phyloP scores from a whole-genome alignment of 2,797 vertebrate genomes.

The Holocentrus rufus region DNA sequence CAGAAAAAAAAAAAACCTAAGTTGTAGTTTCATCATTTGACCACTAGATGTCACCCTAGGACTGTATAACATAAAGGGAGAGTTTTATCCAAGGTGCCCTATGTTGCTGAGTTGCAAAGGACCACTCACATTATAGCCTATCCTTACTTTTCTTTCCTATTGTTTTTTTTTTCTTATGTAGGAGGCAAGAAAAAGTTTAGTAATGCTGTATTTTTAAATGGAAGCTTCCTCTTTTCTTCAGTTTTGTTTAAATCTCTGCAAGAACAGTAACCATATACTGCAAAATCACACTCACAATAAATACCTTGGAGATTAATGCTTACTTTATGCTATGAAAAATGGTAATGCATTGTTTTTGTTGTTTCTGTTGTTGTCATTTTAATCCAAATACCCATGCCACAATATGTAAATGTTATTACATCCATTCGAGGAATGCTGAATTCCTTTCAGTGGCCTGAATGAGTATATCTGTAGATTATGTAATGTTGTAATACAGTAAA shows the following conservation, averaged over 20 bases:
- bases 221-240: background rate
- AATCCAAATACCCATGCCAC: background rate
- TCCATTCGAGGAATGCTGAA: background rate
- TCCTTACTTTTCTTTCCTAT: no score
- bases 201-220: background rate
- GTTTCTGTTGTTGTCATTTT: background rate
- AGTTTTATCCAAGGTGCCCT: background rate
- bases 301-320: background rate
- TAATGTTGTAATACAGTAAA: background rate
- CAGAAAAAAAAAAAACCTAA: background rate
- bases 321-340: background rate
- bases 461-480: background rate
- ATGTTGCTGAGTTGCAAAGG: conserved; percentile 26
- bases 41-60: conserved; percentile 77
- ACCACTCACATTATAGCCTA: background rate
- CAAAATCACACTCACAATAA: background rate
- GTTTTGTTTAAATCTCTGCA: background rate
- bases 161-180: no score
- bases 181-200: background rate
- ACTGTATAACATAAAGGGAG: conserved; percentile 48
- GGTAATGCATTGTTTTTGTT: background rate
- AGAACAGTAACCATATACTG: background rate
- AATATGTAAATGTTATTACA: background rate
- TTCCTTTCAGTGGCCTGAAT: background rate
- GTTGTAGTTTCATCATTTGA: background rate